phyloP scores from a whole-genome alignment of 2,888 invertebrate species.

The Tinea trinotella region DNA sequence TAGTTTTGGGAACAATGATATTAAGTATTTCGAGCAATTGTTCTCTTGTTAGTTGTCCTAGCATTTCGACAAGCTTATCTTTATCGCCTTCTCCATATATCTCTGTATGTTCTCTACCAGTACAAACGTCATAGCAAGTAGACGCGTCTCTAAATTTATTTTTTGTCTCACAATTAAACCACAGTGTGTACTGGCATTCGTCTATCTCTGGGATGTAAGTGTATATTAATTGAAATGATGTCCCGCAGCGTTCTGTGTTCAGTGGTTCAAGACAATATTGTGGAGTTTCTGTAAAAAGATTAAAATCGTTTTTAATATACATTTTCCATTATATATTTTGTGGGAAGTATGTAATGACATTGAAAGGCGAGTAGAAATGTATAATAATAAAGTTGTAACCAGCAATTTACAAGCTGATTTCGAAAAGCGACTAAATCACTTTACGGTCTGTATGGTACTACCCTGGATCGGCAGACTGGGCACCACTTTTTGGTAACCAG shows the following conservation, averaged over 20 bases:
- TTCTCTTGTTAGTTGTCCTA: not conserved
- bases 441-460: no score
- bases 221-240: slow-evolving; percentile 24
- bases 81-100: not conserved
- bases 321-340: no score
- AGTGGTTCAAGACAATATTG: slow-evolving; percentile 22
- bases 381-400: no score
- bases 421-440: no score
- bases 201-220: slow-evolving; percentile 25
- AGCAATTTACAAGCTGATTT: no score
- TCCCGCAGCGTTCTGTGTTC: slow-evolving; percentile 23
- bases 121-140: slow-evolving; percentile 16
- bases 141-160: slow-evolving; percentile 28
- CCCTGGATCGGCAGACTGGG: no score
- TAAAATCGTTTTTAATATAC: no score
- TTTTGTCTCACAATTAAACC: slow-evolving; percentile 29
- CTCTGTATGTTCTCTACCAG: not conserved
- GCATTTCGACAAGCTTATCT: slow-evolving; percentile 1
- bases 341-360: no score
- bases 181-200: slow-evolving; percentile 25
- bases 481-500: no score
- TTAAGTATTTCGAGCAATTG: not conserved
- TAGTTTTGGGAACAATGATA: not conserved
- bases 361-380: no score
- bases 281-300: slow-evolving; percentile 22